Evolutionary conservation across 1,140 invertebrate genomes (phyloP).

Genomic region (Heterodera schachtii): DNA sequence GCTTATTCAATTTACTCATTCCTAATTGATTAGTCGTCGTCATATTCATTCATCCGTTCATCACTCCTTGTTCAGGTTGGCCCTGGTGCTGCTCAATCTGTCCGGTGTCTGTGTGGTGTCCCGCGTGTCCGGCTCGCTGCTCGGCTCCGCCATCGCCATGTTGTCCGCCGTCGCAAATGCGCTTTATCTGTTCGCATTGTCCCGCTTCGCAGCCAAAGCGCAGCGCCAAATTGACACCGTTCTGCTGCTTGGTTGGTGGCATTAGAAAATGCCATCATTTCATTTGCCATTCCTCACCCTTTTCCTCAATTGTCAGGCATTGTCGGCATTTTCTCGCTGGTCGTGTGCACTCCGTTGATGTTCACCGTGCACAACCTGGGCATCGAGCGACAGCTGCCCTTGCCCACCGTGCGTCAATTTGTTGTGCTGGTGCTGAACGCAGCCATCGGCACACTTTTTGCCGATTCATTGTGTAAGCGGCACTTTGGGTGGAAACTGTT

Average conservation of each 20-base stretch:
- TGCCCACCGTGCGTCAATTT: conserved; percentile 38
- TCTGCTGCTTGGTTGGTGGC: conserved; percentile 44
- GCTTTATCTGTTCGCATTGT: conserved; percentile 43
- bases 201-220: conserved; percentile 32
- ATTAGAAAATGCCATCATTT: background rate
- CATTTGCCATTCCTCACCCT: background rate
- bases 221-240: conserved; percentile 40
- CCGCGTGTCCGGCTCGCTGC: conserved; percentile 40
- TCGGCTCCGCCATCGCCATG: conserved; percentile 44
- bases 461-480: conserved; percentile 40
- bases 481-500: too few species aligned
- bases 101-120: conserved; percentile 41
- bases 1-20: too few species aligned
- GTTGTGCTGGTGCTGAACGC: conserved; percentile 42
- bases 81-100: conserved; percentile 34
- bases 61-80: background rate
- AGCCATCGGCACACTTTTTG: conserved; percentile 48
- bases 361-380: conserved; percentile 42
- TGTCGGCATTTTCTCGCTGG: conserved; percentile 50
- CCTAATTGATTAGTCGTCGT: too few species aligned
- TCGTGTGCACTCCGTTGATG: conserved; percentile 51
- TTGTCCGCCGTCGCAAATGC: conserved; percentile 49
- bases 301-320: conserved; percentile 23
- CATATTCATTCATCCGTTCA: background rate
- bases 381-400: conserved; percentile 46